Percentiles rank a stretch among this genome's conserved stretches.
These are phyloP conservation scores for Helostoma temminkii DNA, from an alignment of 2,797 vertebrate species.

Conservation along the genomic window DNA sequence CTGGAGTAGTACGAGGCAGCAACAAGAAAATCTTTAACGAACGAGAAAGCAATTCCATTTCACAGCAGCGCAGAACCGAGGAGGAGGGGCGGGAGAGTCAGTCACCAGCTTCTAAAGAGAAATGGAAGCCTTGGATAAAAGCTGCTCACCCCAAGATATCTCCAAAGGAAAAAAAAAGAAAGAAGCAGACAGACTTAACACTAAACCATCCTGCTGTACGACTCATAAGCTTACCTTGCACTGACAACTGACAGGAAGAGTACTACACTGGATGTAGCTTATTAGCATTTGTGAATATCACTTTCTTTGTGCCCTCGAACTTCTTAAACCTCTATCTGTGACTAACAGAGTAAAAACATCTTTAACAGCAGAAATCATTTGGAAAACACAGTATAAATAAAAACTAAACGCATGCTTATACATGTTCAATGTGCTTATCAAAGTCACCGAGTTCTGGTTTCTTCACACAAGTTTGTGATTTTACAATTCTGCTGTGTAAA, in stretches of 20 bases:
- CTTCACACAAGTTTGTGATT: slow-evolving; percentile 1
- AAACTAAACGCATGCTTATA: slow-evolving; percentile 15
- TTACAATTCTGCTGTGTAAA: slow-evolving; percentile 18
- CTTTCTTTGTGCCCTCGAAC: slow-evolving; percentile 54
- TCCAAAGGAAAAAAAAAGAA: slow-evolving; percentile 44
- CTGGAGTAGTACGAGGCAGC: slow-evolving; percentile 65
- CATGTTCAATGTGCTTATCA: slow-evolving; percentile 12
- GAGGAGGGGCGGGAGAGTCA: slow-evolving; percentile 69
- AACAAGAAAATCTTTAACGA: slow-evolving; percentile 80
- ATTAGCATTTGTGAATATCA: slow-evolving; percentile 72
- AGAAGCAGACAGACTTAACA: slow-evolving; percentile 78
- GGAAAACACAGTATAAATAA: slow-evolving; percentile 19
- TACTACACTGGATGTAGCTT: slow-evolving; percentile 43
- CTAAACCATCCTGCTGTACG: slow-evolving; percentile 72
- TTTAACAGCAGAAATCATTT: slow-evolving; percentile 30
- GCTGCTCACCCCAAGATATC: slow-evolving; percentile 76
- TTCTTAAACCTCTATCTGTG: slow-evolving; percentile 54
- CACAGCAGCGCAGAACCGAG: slow-evolving; percentile 70
- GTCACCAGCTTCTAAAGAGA: slow-evolving; percentile 76
- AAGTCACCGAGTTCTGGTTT: slow-evolving; percentile 30
- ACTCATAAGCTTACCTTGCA: slow-evolving; percentile 70
- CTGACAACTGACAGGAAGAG: slow-evolving; percentile 70
- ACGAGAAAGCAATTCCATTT: slow-evolving; percentile 85
- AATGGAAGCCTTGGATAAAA: slow-evolving; percentile 80
- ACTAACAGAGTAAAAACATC: slow-evolving; percentile 43